phyloP scores from a whole-genome alignment of 2,113 vertebrate genomes.

The Ptilorrhoa leucosticta region DNA sequence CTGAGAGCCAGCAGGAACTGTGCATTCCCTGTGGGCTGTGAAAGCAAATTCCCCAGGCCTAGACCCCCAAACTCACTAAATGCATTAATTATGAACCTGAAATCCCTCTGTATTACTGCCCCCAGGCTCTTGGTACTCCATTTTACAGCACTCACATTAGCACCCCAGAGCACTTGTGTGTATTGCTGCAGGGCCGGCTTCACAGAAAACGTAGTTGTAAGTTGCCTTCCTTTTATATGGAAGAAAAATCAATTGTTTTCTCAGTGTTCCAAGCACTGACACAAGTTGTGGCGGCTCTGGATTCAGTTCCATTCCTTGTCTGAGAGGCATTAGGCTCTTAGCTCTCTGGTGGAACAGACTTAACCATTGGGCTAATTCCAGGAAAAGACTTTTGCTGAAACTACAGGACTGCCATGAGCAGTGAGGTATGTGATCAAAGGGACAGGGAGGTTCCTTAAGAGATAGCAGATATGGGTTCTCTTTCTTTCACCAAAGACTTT shows the following conservation, averaged over 20 bases:
- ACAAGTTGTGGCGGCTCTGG: background rate
- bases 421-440: background rate
- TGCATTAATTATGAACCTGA: background rate
- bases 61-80: background rate
- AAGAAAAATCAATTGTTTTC: background rate
- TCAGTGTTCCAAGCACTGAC: background rate
- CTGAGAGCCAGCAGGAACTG: background rate
- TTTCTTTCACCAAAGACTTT: background rate
- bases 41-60: background rate
- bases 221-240: background rate
- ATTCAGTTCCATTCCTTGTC: background rate
- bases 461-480: background rate
- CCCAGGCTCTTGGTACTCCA: background rate
- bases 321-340: background rate
- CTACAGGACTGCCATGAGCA: background rate
- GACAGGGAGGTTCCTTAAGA: background rate
- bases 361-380: background rate
- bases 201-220: background rate
- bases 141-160: background rate
- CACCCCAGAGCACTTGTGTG: background rate
- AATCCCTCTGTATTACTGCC: background rate
- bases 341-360: background rate
- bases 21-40: background rate
- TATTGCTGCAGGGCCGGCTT: background rate
- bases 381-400: background rate